These are phyloP conservation scores for Achlya flavicornis DNA, from an alignment of 2,888 invertebrate genomes.

Conservation along the genomic window DNA sequence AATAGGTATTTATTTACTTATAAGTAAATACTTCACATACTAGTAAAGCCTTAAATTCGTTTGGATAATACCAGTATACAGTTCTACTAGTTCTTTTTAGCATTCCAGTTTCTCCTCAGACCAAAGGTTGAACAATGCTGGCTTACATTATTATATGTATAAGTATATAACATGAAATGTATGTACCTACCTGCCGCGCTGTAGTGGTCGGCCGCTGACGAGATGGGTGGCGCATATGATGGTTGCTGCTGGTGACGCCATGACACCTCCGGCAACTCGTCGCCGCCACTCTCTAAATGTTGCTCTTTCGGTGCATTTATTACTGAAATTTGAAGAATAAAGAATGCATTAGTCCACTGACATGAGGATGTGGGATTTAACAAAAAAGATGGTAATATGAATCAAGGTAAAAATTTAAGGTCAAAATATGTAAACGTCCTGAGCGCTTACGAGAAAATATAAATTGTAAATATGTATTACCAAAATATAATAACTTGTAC, in stretches of 20 bases:
- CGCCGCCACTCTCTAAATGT: slow-evolving; percentile 88
- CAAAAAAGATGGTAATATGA: too few species aligned
- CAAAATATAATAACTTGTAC: too few species aligned
- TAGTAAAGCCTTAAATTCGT: too few species aligned
- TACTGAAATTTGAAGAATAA: slow-evolving; percentile 69
- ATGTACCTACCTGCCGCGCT: slow-evolving; percentile 84
- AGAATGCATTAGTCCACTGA: background rate
- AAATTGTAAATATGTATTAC: too few species aligned
- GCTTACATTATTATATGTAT: slow-evolving; percentile 11
- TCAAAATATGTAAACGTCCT: too few species aligned
- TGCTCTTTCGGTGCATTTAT: slow-evolving; percentile 91
- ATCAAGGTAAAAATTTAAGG: too few species aligned
- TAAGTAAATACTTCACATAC: background rate
- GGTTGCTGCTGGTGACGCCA: slow-evolving; percentile 88
- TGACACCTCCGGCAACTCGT: slow-evolving; percentile 90
- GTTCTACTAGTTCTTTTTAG: too few species aligned
- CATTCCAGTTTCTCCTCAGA: background rate
- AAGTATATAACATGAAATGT: slow-evolving; percentile 29
- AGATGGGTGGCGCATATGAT: slow-evolving; percentile 85
- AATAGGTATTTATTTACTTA: too few species aligned
- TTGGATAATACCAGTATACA: too few species aligned
- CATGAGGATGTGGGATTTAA: too few species aligned
- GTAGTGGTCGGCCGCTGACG: slow-evolving; percentile 89
- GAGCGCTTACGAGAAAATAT: too few species aligned
- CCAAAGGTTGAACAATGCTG: slow-evolving; percentile 1